Evolutionary conservation across 2,797 vertebrate genomes (phyloP), one percentile per base, ranked within the genome.

Genomic region (Vultur gryphus): DNA sequence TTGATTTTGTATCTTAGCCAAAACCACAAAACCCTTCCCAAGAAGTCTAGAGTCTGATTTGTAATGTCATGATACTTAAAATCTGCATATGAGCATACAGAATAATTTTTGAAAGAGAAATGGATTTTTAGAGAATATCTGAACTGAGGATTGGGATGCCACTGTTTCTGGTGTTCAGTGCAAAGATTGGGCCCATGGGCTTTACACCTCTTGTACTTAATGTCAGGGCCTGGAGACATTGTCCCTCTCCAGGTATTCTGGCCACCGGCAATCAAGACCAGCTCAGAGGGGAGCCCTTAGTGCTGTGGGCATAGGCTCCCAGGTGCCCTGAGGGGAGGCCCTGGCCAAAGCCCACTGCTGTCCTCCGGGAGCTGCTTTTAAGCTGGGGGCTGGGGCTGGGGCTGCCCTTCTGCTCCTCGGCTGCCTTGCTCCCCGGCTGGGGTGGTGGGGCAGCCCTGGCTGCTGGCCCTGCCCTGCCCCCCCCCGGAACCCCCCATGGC

Each of bases 401-500:
- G 3, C 26, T 82, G 52, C 7, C 9, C 4, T 64, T 81, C 37
- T 81, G 5, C 9, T 64, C 11, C 28, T 16, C 9, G 1, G 5
- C 9, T 67, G 37, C 13, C 33, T 13, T 14, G 17, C 7, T 71
- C 35, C 31, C 28, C 44, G 24, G 5, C 8, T 44, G 9, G 10
- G 6, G 12, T 28, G 18, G 13, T n/a, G 17, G 41, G n/a, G 65
- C 20, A 64, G 18, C 11, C n/a, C 25, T 75, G 9, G 8, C 13
- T 64, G 14, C 44, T 59, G 25, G 5, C 24, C 51, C 44, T 90
- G 12, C 7, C 6, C 31, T 67, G 14, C 9, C 10, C 3, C 10
- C 10, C 3, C 13, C 25, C 26, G 31, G 33, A 13, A 76, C 3
- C 1, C 1, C 12, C 5, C 15, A 16, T 2, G 6, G 28, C 15